A percentile compares a stretch with the other conserved stretches of the same genome.
These are phyloP conservation scores for Brachionus koreanus DNA, from an alignment of 1,140 invertebrate genomes.

Conservation along the genomic window DNA sequence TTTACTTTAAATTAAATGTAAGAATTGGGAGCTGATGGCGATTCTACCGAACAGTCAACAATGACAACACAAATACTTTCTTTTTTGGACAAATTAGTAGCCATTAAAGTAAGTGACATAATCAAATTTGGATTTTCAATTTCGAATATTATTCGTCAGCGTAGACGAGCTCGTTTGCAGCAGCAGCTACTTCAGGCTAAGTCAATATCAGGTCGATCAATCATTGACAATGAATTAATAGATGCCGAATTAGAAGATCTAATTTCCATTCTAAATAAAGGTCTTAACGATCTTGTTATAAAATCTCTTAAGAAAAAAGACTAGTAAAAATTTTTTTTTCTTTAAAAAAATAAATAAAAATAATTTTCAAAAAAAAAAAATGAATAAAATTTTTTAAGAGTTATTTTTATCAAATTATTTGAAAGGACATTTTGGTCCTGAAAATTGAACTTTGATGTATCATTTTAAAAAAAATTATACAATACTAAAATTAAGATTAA, in stretches of 20 bases:
- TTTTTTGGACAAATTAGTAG: slow-evolving; percentile 18
- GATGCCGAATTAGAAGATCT: neutral
- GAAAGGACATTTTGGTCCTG: too few relatives aligned
- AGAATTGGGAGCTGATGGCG: neutral
- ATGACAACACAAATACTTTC: neutral
- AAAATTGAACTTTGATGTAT: too few relatives aligned
- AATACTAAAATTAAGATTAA: too few relatives aligned
- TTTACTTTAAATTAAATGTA: neutral
- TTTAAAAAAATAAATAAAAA: too few relatives aligned
- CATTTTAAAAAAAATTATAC: too few relatives aligned
- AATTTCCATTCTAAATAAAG: neutral
- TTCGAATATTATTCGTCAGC: neutral
- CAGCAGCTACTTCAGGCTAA: neutral
- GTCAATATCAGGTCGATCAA: neutral
- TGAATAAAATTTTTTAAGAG: too few relatives aligned
- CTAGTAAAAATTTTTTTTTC: neutral
- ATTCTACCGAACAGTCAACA: neutral
- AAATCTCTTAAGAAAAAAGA: neutral
- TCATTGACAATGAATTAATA: neutral
- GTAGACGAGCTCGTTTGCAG: neutral
- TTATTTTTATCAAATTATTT: too few relatives aligned
- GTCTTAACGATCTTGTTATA: neutral
- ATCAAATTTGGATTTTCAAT: slow-evolving; percentile 21
- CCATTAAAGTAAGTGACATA: slow-evolving; percentile 23
- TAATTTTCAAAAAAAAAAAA: too few relatives aligned